Base-by-base conservation (phyloP, 2,797 vertebrate species). In the Peromyscus nudipes region DNA sequence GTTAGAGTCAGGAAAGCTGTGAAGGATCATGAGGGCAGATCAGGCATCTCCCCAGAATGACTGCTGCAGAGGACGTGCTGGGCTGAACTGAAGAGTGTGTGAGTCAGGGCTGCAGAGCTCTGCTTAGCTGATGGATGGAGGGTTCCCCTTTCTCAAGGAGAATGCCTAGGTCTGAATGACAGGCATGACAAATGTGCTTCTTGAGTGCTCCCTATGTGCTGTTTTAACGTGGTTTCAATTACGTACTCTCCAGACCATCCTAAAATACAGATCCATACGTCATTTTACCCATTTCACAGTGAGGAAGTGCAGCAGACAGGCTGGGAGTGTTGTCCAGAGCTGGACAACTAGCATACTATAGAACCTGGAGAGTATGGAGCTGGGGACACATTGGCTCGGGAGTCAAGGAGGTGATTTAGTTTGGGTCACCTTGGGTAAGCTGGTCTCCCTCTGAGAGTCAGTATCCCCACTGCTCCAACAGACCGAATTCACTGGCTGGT, bases 61-160 rank as follows among this genome's bases (percentile, higher is more conserved):
- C 46, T 40, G 29, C 93, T 77, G 79, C 95, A 73, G 75, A 82
- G 79, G 57, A 67, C 17, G 19, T 49, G 64, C 96, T 64, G 69
- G 17, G 55, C 34, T 19, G 62, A 57, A 27, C 37, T 29, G 69
- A 52, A 86, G 40, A 64, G n/a, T 4, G 6, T 60, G 16, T 84
- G 65, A 52, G 37, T 69, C 80, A 52, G n/a, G 67, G 65, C 87
- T 67, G 84, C 55, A 37, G 75, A 19, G 55, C 8, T 89, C 82
- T 60, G 82, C 57, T 94, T 88, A 85, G 95, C 40, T 31, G 57
- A 29, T 12, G 31, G 40, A 77, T 13, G 6, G 29, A 34, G 21
- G n/a, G 40, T 9, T 25, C 43, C 52, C 43, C 31, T 85, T 57
- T 80, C 37, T 43, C 75, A 40, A 76, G 49, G 67, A 95, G 81